phyloP scores from a whole-genome alignment of 2,797 vertebrate species.

The Cetoscarus ocellatus region DNA sequence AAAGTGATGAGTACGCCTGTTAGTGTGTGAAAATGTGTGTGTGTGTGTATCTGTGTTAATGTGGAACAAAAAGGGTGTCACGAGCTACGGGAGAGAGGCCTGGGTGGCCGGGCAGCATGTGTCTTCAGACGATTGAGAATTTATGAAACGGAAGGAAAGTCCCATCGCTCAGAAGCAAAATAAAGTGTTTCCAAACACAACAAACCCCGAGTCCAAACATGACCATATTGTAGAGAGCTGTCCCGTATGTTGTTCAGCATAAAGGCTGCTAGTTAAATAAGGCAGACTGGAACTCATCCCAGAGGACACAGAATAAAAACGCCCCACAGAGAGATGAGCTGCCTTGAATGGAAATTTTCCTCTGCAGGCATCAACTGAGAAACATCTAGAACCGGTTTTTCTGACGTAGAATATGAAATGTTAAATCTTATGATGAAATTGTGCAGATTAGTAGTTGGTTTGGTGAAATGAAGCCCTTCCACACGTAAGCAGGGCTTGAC shows the following conservation, averaged over 20 bases:
- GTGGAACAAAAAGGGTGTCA: conserved; percentile 5
- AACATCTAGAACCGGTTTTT: not conserved
- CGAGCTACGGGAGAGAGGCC: not conserved
- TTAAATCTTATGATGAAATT: not conserved
- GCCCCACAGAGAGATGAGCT: conserved; percentile 12
- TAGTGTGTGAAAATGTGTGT: conserved; percentile 5
- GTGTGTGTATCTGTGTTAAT: conserved; percentile 10
- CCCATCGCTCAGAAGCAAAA: not conserved
- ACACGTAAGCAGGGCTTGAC: too few relatives aligned
- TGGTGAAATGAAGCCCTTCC: too few relatives aligned
- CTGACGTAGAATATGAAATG: not conserved
- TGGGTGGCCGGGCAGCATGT: not conserved
- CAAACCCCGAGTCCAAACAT: conserved; percentile 43
- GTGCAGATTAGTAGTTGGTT: too few relatives aligned
- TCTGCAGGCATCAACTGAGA: not conserved
- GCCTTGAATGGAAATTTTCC: not conserved
- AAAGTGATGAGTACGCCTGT: conserved; percentile 35
- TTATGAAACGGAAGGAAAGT: not conserved
- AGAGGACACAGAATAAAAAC: conserved; percentile 15
- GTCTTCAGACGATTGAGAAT: not conserved
- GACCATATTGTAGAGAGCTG: conserved; percentile 57
- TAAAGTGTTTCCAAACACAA: conserved; percentile 24
- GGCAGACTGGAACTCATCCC: conserved; percentile 33
- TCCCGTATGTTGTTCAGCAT: conserved; percentile 37
- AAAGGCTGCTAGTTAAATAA: conserved; percentile 44